These are phyloP conservation scores for Centrocercus urophasianus DNA, from an alignment of 2,113 vertebrate species.

Conservation along the genomic window DNA sequence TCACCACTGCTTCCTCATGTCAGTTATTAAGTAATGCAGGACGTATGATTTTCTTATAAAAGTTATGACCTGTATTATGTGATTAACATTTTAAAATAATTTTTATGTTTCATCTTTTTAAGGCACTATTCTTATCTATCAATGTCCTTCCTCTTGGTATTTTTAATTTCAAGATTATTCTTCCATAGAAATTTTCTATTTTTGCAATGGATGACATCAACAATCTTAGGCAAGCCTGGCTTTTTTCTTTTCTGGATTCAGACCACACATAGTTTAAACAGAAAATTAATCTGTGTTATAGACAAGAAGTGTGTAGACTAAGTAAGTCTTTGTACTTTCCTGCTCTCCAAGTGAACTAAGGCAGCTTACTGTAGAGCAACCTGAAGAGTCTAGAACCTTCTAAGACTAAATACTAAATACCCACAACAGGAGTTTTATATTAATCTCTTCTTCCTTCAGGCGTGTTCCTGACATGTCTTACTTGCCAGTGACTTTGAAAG, in stretches of 20 bases:
- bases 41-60: slow-evolving; percentile 6
- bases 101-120: background rate
- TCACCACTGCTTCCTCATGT: background rate
- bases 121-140: background rate
- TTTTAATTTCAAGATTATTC: background rate
- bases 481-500: background rate
- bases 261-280: background rate
- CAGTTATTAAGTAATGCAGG: slow-evolving; percentile 10
- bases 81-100: background rate
- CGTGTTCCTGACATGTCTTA: background rate
- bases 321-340: background rate
- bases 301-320: background rate
- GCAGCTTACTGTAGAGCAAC: background rate
- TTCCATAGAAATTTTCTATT: background rate
- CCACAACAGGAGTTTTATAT: background rate
- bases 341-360: background rate
- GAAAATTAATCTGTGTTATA: background rate
- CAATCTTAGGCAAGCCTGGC: background rate
- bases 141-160: background rate
- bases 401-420: background rate
- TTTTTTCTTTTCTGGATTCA: background rate
- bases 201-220: background rate
- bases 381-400: background rate
- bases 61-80: background rate
- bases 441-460: background rate